A percentile compares a stretch with the other conserved stretches of the same genome.
Conservation (phyloP, 2,888 invertebrate genomes). For the Pyralis farinalis region DNA sequence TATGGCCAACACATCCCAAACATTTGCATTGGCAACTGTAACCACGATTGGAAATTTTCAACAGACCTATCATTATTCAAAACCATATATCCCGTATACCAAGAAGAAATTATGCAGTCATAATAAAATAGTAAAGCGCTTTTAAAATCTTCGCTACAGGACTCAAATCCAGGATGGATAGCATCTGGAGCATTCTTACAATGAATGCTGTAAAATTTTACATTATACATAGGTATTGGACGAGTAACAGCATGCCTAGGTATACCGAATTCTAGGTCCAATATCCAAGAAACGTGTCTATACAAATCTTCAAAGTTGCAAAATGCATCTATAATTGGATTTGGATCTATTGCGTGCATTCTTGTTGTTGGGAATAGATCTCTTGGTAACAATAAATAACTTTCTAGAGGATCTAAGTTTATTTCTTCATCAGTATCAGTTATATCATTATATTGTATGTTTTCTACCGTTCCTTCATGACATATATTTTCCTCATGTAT, state of each 20-base stretch:
- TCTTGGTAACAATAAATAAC: conserved; percentile 44
- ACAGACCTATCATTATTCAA: conserved; percentile 45
- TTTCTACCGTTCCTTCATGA: not conserved
- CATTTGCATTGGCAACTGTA: conserved; percentile 44
- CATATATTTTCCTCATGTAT: not conserved
- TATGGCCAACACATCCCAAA: conserved; percentile 63
- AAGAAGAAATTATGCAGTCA: conserved; percentile 46
- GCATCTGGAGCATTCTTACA: conserved; percentile 50
- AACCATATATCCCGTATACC: conserved; percentile 50
- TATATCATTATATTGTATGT: no score
- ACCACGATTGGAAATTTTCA: conserved; percentile 57
- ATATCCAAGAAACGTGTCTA: conserved; percentile 43
- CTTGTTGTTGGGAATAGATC: conserved; percentile 50
- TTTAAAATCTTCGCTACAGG: conserved; percentile 46
- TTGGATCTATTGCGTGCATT: conserved; percentile 47
- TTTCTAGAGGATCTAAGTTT: conserved; percentile 30
- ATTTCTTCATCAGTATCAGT: not conserved
- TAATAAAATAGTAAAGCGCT: conserved; percentile 48
- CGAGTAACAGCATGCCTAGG: conserved; percentile 40
- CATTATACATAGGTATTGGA: conserved; percentile 48
- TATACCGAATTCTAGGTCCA: conserved; percentile 58
- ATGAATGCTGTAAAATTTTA: conserved; percentile 46
- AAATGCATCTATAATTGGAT: conserved; percentile 53
- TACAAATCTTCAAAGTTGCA: conserved; percentile 40
- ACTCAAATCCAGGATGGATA: conserved; percentile 57